Evolutionary conservation across 1,140 invertebrate species (phyloP).

Genomic region (Aphaenogaster floridana): DNA sequence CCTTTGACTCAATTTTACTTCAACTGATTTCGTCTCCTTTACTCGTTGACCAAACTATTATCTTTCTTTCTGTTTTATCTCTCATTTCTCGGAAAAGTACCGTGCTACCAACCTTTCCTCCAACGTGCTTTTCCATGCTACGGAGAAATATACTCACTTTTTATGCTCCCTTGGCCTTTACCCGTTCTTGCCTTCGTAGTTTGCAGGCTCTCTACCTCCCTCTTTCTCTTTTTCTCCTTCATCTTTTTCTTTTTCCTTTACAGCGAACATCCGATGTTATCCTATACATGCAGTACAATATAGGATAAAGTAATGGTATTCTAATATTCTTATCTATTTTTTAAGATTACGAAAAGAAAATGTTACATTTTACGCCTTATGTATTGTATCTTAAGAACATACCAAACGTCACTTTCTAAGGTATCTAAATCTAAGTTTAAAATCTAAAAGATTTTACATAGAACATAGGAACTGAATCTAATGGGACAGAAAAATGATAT

Average conservation of each 20-base stretch:
- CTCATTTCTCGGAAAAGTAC: constrained; percentile 72
- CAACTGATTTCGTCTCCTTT: background rate
- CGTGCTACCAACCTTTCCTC: constrained; percentile 61
- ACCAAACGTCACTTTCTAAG: background rate
- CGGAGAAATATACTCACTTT: constrained; percentile 34
- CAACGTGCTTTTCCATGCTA: constrained; percentile 59
- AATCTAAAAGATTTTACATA: background rate
- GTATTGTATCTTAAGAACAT: constrained; percentile 1
- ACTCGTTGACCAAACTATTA: constrained; percentile 52
- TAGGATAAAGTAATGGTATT: background rate
- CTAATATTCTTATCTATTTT: constrained; percentile 5
- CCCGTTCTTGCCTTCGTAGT: constrained; percentile 23
- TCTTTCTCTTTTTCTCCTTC: constrained; percentile 7
- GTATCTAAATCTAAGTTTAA: background rate
- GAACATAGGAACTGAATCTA: background rate
- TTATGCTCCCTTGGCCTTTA: constrained; percentile 6
- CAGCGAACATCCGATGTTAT: background rate
- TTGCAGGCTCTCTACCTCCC: constrained; percentile 10
- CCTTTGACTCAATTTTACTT: background rate
- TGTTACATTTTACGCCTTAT: background rate
- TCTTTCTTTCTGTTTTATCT: constrained; percentile 51
- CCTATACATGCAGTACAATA: background rate
- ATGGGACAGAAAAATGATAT: background rate
- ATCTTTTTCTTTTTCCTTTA: constrained; percentile 9
- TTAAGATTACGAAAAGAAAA: background rate